Percentiles rank a stretch among this genome's conserved stretches.
Conservation (phyloP, 1,140 invertebrate genomes). For the Phymastichus coffea region DNA sequence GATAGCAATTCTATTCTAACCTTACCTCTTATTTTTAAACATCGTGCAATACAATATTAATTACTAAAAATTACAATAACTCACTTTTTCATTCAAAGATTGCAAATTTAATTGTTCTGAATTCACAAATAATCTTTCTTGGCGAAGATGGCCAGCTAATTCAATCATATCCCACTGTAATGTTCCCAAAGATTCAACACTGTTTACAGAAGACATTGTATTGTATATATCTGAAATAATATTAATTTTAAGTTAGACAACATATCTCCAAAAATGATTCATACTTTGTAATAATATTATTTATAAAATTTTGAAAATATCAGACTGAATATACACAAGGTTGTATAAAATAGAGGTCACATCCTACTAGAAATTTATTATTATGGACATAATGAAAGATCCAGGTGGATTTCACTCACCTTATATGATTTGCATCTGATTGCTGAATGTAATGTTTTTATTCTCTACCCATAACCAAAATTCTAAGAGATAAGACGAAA, state of each 20-base stretch:
- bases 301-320: background rate
- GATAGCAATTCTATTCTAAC: background rate
- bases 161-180: conserved; percentile 66
- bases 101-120: conserved; percentile 73
- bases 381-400: background rate
- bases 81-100: conserved; percentile 70
- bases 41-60: background rate
- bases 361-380: no score
- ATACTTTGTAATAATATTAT: no score
- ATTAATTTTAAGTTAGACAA: no score
- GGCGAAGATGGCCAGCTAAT: conserved; percentile 67
- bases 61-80: no score
- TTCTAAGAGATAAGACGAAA: no score
- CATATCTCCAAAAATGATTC: no score
- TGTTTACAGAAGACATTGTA: conserved; percentile 53
- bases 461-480: conserved; percentile 2
- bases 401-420: conserved; percentile 4
- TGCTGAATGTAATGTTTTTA: conserved; percentile 22
- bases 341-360: no score
- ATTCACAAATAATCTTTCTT: conserved; percentile 72
- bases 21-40: conserved; percentile 18
- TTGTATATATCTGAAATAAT: conserved; percentile 29
- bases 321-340: background rate
- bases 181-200: conserved; percentile 47
- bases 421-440: background rate